Evolutionary conservation across 2,888 invertebrate species (phyloP).

Genomic region (Sarcophaga caerulescens): DNA sequence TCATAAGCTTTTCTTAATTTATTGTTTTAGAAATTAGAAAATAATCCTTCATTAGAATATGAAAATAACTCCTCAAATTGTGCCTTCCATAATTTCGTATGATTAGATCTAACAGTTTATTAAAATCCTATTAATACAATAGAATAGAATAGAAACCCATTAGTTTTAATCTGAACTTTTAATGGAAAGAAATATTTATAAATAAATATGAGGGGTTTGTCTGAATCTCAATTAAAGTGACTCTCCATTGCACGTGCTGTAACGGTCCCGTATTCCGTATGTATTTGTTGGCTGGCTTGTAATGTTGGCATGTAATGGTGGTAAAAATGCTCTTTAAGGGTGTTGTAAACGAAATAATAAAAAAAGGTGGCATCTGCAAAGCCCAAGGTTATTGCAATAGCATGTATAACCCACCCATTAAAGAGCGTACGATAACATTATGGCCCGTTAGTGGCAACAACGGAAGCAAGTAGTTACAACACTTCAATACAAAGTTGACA

Average conservation of each 20-base stretch:
- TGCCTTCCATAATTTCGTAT: background rate
- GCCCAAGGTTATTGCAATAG: conserved; percentile 62
- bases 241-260: conserved; percentile 50
- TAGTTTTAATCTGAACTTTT: conserved; percentile 51
- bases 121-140: conserved; percentile 59
- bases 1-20: too few species aligned
- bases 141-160: conserved; percentile 44
- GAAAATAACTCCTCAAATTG: too few species aligned
- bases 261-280: conserved; percentile 9
- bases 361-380: conserved; percentile 70
- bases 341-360: background rate
- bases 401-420: conserved; percentile 50
- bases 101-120: conserved; percentile 29
- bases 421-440: conserved; percentile 20
- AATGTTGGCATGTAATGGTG: background rate
- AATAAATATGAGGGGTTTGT: conserved; percentile 30
- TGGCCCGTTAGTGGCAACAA: conserved; percentile 26
- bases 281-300: conserved; percentile 3
- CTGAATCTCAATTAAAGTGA: conserved; percentile 64
- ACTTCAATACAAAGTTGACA: conserved; percentile 62
- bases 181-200: conserved; percentile 34
- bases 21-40: too few species aligned
- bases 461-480: conserved; percentile 48
- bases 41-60: too few species aligned
- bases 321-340: background rate